phyloP scores from a whole-genome alignment of 2,113 vertebrate genomes.

The Stomatorhinus ivindoensis region DNA sequence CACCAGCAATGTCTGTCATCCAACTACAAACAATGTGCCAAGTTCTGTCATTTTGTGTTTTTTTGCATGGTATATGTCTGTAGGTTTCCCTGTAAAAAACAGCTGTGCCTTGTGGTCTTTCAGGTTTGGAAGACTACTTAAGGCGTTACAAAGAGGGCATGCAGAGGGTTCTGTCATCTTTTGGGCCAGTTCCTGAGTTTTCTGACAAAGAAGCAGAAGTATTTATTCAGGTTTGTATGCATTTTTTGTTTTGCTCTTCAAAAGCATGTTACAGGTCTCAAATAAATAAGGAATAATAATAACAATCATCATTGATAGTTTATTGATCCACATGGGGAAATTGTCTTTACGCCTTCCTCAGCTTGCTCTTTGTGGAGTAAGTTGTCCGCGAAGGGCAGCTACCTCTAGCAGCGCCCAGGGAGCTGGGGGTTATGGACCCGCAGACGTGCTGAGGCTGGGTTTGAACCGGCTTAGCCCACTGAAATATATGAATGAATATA shows the following conservation, averaged over 20 bases:
- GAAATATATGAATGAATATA: too few relatives aligned
- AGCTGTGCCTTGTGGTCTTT: background rate
- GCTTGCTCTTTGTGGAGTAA: too few relatives aligned
- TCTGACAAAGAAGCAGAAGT: constrained; percentile 58
- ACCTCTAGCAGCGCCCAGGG: too few relatives aligned
- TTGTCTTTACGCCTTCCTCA: too few relatives aligned
- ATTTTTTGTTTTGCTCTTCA: constrained; percentile 35
- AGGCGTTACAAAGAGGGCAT: constrained; percentile 73
- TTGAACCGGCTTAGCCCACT: too few relatives aligned
- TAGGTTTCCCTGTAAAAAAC: background rate
- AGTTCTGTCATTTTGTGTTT: background rate
- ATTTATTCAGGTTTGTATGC: constrained; percentile 62
- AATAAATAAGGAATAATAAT: background rate
- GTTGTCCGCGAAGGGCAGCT: too few relatives aligned
- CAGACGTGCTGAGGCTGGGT: too few relatives aligned
- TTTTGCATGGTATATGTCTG: background rate
- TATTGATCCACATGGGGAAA: too few relatives aligned
- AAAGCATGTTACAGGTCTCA: background rate
- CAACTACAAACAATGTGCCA: background rate
- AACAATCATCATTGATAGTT: too few relatives aligned
- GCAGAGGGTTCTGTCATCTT: constrained; percentile 66
- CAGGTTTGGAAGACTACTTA: constrained; percentile 81
- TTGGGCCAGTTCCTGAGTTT: constrained; percentile 82
- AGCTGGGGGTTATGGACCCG: too few relatives aligned
- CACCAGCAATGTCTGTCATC: background rate